Conservation (phyloP, 2,113 vertebrate genomes). For the Gavialis gangeticus region DNA sequence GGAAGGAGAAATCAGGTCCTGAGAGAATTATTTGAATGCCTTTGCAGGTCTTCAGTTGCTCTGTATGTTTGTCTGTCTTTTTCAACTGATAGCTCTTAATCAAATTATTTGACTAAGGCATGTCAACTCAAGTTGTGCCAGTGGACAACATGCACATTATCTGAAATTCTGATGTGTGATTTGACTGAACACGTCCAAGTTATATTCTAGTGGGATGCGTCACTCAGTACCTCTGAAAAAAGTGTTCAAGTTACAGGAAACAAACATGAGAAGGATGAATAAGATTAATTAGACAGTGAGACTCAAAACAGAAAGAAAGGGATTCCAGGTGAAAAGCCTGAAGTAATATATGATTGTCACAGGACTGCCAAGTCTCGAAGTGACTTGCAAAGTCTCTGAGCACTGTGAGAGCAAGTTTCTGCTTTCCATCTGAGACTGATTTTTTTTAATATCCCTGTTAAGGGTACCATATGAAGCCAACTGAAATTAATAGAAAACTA, state of each 20-base stretch:
- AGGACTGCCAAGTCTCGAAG: background rate
- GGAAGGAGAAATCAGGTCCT: background rate
- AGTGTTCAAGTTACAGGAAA: background rate
- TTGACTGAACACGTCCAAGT: background rate
- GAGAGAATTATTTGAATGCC: background rate
- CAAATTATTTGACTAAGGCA: background rate
- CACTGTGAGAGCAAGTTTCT: background rate
- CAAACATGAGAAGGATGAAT: background rate
- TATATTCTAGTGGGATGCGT: background rate
- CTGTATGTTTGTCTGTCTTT: background rate
- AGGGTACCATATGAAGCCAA: background rate
- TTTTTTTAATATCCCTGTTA: background rate
- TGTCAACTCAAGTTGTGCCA: background rate
- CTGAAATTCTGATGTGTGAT: background rate
- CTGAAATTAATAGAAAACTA: background rate
- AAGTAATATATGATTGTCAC: background rate
- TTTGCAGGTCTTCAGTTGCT: background rate
- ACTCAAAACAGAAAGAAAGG: background rate
- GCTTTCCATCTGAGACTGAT: background rate
- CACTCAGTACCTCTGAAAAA: background rate
- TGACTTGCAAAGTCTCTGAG: background rate
- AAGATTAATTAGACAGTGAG: background rate
- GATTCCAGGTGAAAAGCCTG: background rate
- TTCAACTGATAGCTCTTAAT: background rate
- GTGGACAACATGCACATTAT: background rate